phyloP scores from a whole-genome alignment of 2,888 invertebrate species.

The Drosophila recens region DNA sequence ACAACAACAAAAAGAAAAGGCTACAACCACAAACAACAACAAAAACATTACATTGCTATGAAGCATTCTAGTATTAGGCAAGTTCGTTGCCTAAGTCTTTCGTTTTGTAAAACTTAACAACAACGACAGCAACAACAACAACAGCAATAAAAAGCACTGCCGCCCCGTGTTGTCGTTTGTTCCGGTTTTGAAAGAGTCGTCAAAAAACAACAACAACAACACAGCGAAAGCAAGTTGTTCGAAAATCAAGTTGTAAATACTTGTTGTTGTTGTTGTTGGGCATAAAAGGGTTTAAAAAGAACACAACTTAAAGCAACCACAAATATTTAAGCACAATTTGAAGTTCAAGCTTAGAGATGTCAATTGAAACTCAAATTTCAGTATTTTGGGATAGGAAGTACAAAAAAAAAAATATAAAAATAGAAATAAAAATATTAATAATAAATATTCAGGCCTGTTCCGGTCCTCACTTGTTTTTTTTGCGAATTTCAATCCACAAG shows the following conservation, averaged over 20 bases:
- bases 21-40: conserved; percentile 19
- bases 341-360: too few relatives aligned
- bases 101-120: conserved; percentile 19
- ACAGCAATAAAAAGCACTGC: neutral
- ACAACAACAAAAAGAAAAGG: conserved; percentile 15
- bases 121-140: neutral
- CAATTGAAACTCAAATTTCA: too few relatives aligned
- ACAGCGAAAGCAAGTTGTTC: neutral
- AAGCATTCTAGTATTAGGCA: conserved; percentile 33
- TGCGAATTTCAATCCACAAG: too few relatives aligned
- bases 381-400: too few relatives aligned
- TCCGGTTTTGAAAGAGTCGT: neutral
- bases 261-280: neutral
- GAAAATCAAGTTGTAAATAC: neutral
- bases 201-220: neutral
- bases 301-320: too few relatives aligned
- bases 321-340: too few relatives aligned
- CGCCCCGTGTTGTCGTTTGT: conserved; percentile 4
- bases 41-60: conserved; percentile 1
- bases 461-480: too few relatives aligned
- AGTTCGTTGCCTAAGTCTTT: conserved; percentile 66
- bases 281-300: too few relatives aligned
- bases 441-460: too few relatives aligned
- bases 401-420: too few relatives aligned
- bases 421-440: too few relatives aligned